Conservation (phyloP, 2,113 vertebrate genomes). For the Hiodon alosoides region DNA sequence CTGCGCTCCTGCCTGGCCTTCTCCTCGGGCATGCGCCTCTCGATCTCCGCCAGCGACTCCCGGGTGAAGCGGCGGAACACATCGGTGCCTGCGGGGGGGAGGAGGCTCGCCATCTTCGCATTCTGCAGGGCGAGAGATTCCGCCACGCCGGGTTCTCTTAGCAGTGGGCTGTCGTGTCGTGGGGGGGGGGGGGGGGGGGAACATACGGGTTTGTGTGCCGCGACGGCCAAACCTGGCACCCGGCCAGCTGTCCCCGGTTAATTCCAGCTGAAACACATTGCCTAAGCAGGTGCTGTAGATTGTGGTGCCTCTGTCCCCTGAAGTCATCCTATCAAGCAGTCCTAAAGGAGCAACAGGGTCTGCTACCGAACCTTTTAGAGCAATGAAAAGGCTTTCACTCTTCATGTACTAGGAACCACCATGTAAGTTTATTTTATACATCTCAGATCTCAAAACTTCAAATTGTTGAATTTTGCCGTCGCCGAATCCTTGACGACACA, state of each 20-base stretch:
- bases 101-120: slow-evolving; percentile 69
- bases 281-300: neutral
- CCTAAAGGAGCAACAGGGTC: no score
- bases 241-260: neutral
- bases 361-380: no score
- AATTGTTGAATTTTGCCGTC: no score
- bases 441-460: no score
- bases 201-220: no score
- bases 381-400: no score
- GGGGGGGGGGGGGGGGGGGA: neutral
- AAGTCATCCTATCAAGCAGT: no score
- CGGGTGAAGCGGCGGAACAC: slow-evolving; percentile 73
- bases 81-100: slow-evolving; percentile 57
- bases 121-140: slow-evolving; percentile 53
- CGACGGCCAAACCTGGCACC: neutral
- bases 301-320: neutral
- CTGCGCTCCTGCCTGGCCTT: slow-evolving; percentile 55
- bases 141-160: slow-evolving; percentile 37
- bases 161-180: slow-evolving; percentile 19
- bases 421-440: no score
- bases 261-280: neutral
- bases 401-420: no score
- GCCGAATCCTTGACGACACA: no score
- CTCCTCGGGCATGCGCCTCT: slow-evolving; percentile 56
- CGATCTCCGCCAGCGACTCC: slow-evolving; percentile 72